Percentiles rank a stretch among this genome's conserved stretches.
Evolutionary conservation across 2,113 vertebrate genomes (phyloP).

Genomic region (Caloenas nicobarica): DNA sequence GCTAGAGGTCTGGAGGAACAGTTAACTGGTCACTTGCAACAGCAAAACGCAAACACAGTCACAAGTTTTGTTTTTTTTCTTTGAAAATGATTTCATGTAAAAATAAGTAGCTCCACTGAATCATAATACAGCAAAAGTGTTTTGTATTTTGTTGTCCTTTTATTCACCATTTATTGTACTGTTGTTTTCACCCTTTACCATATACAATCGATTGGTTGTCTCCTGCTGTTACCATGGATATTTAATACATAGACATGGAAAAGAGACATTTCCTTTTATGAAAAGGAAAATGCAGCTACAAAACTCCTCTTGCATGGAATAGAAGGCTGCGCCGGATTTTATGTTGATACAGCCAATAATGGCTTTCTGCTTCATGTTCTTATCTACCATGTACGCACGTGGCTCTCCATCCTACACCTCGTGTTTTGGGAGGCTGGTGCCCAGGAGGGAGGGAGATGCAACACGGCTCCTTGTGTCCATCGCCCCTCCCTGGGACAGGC

Average conservation of each 20-base stretch:
- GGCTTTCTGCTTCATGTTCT: neutral
- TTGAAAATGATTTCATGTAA: neutral
- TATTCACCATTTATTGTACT: neutral
- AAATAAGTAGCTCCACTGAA: neutral
- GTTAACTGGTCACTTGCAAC: neutral
- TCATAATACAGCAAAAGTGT: neutral
- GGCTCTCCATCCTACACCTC: neutral
- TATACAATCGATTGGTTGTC: neutral
- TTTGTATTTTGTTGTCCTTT: neutral
- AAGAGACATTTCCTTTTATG: neutral
- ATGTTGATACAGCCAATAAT: neutral
- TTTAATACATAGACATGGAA: neutral
- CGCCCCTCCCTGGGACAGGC: neutral
- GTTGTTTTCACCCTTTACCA: neutral
- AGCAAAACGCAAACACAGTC: neutral
- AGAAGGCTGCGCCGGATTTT: neutral
- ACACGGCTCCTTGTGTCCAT: accelerated
- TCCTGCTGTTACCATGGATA: slow-evolving; percentile 26
- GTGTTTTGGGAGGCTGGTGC: accelerated
- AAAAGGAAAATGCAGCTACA: neutral
- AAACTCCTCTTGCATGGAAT: neutral
- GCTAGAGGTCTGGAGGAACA: neutral
- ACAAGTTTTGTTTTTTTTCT: neutral
- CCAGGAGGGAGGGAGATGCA: neutral
- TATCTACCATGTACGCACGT: neutral